Conservation (phyloP, 2,797 vertebrate genomes). For the Gephyroberyx darwinii region DNA sequence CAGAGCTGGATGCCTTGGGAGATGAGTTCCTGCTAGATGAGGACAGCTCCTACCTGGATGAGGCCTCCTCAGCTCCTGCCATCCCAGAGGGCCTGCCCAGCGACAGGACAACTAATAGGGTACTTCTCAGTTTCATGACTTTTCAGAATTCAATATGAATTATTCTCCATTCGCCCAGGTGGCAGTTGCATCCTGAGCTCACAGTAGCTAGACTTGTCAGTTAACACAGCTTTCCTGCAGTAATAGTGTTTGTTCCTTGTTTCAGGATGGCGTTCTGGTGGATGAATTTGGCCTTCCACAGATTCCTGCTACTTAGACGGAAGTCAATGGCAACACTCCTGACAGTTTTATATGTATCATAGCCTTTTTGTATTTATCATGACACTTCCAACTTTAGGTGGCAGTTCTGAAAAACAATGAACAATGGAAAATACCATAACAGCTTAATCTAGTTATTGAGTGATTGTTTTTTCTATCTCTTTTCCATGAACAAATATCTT, state of each 20-base stretch:
- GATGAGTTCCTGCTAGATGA: conserved; percentile 95
- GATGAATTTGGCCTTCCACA: conserved; percentile 98
- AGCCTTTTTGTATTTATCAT: conserved; percentile 77
- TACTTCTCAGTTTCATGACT: conserved; percentile 53
- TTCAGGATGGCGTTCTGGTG: conserved; percentile 94
- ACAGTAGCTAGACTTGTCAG: no score
- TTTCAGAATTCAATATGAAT: background rate
- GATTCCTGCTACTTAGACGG: conserved; percentile 92
- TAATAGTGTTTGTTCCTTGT: background rate
- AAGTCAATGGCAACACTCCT: conserved; percentile 47
- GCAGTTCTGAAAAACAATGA: conserved; percentile 34
- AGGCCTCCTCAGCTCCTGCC: conserved; percentile 90
- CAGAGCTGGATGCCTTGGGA: conserved; percentile 95
- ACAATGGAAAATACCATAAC: conserved; percentile 27
- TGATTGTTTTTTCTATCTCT: conserved; percentile 36
- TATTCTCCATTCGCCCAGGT: no score
- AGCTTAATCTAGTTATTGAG: conserved; percentile 34
- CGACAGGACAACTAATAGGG: conserved; percentile 89
- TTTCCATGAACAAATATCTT: conserved; percentile 52
- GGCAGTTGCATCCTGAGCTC: no score
- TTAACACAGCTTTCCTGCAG: no score
- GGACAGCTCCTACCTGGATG: conserved; percentile 96
- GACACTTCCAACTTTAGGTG: conserved; percentile 66
- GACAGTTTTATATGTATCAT: conserved; percentile 76
- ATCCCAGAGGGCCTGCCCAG: conserved; percentile 93